Base-by-base conservation (phyloP, 2,113 vertebrate species). In the Limnothrissa miodon region DNA sequence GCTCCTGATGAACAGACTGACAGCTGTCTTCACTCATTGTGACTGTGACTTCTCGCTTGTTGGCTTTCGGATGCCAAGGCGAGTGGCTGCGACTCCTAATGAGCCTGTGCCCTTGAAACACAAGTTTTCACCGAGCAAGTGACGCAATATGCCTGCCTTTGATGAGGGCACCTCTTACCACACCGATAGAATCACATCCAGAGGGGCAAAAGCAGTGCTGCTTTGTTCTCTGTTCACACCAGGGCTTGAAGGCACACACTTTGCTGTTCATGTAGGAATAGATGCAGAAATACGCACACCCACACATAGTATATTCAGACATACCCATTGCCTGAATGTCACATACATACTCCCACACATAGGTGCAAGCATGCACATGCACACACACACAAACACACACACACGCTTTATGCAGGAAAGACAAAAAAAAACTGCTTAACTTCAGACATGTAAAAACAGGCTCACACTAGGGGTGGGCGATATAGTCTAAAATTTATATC, bases 81-180 rank as follows among this genome's bases (percentile, higher is more conserved):
- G 81, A 84, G 78, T 51, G 79, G 78, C 29, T 45, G 42, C 8
- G 85, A 86, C 83, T 85, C 9, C 70, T 87, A 84, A 83, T 88
- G 78, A 85, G 83, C 83, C 23, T 13, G 53, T 81, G 86, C 83
- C 86, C 86, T 87, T 85, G 79, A 87, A 85, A 74, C 66, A 36
- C 29, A 86, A 82, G 80, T 62, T 78, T 78, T 66, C 82, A 81
- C 81, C 46, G 80, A 87, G 85, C 45, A 78, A 86, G 62, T 39
- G 33, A 29, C 1, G 33, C 66, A 29, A 1, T 15, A 11, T 36
- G 10, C 66, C 66, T 36, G 33, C 66, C n/a, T 62, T 62, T 62
- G 59, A 62, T n/a, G 59, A 62, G 59, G 11, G 9, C 80, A 42
- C 78, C 2, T 89, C 81, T 88, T 85, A 48, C 87, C 36, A 0